Evolutionary conservation across 2,113 vertebrate genomes (phyloP), one percentile per base, ranked within the genome.

Genomic region (Felis catus): DNA sequence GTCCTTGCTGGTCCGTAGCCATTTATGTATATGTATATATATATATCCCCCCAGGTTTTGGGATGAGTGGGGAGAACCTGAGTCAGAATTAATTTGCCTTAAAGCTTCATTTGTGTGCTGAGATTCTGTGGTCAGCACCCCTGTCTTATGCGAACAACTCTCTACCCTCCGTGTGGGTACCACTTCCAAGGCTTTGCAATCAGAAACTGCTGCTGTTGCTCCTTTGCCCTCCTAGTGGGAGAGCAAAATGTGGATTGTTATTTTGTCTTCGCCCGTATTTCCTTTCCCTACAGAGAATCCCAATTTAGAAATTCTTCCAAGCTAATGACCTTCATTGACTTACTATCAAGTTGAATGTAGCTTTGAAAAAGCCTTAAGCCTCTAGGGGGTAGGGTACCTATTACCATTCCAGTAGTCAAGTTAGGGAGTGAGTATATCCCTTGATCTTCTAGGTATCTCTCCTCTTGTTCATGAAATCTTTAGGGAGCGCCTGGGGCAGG

Each of bases 261-360:
- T 80, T 78, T 91, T 94, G 91, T 89, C 79, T 81, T 94, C 80
- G 3, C 91, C 91, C 63, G 91, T 61, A 84, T 89, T 97, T 95
- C 53, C 86, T 92, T 94, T 95, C 96, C 94, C 91, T 51, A 90
- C 70, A 86, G 95, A 92, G 96, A 91, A 92, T 92, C 96, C 90
- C 92, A 94, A 97, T 97, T 97, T 97, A 97, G 97, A 97, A 97
- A 96, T 95, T 70, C 86, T 97, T 95, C 96, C 88, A 53, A 94
- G 95, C 96, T 96, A 97, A 95, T 3, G 93, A 96, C 95, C 97
- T 96, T 95, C 89, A 90, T 51, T 96, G 96, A 96, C 95, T 95
- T 96, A 61, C 79, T 89, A 92, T 93, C 82, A 33, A 66, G 93
- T 86, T 97, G 91, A 41, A 1, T 91, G 82, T 81, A 95, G 89